Percentiles rank a stretch among this genome's conserved stretches.
Conservation (phyloP, 1,140 invertebrate genomes). For the Trichonephila clavipes region DNA sequence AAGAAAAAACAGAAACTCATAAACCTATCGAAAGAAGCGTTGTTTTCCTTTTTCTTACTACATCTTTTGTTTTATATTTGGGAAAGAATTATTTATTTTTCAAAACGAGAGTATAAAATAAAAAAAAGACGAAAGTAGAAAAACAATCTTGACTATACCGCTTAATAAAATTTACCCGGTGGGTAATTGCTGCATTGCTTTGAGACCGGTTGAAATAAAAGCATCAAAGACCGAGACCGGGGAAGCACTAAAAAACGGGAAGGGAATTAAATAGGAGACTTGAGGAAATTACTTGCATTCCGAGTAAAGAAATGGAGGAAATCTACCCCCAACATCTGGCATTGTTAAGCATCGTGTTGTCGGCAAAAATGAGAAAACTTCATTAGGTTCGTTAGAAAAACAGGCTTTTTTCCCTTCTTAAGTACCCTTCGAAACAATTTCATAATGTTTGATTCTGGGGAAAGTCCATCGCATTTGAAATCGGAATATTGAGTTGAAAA, state of each 20-base stretch:
- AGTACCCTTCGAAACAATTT: neutral
- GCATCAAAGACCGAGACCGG: neutral
- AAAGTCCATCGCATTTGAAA: no score
- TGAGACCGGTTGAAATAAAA: conserved; percentile 21
- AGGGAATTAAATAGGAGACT: conserved; percentile 62
- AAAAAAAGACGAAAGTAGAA: neutral
- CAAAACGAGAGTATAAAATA: neutral
- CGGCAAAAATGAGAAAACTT: conserved; percentile 62
- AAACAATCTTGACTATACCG: conserved; percentile 39
- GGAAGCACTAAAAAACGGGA: conserved; percentile 19
- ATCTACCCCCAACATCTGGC: conserved; percentile 52
- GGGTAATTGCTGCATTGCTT: conserved; percentile 57
- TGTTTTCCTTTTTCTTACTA: neutral
- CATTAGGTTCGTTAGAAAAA: conserved; percentile 59
- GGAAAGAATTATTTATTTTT: conserved; percentile 17
- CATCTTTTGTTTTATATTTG: conserved; percentile 54
- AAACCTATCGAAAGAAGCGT: conserved; percentile 12
- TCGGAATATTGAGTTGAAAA: neutral
- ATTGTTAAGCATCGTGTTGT: conserved; percentile 62
- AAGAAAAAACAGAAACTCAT: neutral
- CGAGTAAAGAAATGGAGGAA: conserved; percentile 4
- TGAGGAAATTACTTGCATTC: conserved; percentile 63
- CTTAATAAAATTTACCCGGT: conserved; percentile 66
- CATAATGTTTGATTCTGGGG: neutral
- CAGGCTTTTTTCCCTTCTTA: no score